Evolutionary conservation across 2,113 vertebrate genomes (phyloP), one percentile per base, ranked within the genome.

Genomic region (Orientallactaga bullata): DNA sequence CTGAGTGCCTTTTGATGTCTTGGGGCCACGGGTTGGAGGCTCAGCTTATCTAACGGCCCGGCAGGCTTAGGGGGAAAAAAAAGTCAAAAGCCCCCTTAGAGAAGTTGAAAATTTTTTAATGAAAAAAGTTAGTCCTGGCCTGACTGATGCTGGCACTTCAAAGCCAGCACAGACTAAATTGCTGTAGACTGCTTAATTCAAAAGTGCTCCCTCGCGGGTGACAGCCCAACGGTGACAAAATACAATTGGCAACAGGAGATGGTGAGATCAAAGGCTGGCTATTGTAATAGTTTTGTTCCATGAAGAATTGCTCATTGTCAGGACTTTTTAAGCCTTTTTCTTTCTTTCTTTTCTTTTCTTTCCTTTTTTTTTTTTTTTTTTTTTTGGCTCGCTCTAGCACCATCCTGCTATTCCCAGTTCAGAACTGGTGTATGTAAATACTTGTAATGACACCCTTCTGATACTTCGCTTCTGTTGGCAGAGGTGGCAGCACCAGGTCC

Each of bases 281-380:
- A 99, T 99, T 99, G 99, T 99, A 98, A 98, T 98, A 98, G 98
- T 99, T 99, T 98, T 99, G 99, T 99, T 99, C 99, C 99, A 98
- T 99, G 99, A 99, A 99, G 99, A 99, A 99, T 99, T 98, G 99
- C 98, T 99, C 98, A 99, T 99, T 99, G 99, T 99, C 98, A 98
- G 96, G 96, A 97, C 98, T 98, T 98, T 99, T 98, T 98, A 98
- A 99, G 98, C 98, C 98, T 97, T 98, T 98, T 98, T 98, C 98
- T 7, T 10, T 6, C 10, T 60, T 13, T 11, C 5, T 30, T 37
- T 21, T 42, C 9, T 47, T 30, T 39, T 8, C 17, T 26, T 66
- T 5, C n/a, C 0, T 39, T 4, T 71, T 30, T 15, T 3, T 35
- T 32, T 42, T 3, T 72, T 32, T 72, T 11, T 30, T 13, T 30